Evolutionary conservation across 2,113 vertebrate genomes (phyloP).

Genomic region (Acinonyx jubatus): DNA sequence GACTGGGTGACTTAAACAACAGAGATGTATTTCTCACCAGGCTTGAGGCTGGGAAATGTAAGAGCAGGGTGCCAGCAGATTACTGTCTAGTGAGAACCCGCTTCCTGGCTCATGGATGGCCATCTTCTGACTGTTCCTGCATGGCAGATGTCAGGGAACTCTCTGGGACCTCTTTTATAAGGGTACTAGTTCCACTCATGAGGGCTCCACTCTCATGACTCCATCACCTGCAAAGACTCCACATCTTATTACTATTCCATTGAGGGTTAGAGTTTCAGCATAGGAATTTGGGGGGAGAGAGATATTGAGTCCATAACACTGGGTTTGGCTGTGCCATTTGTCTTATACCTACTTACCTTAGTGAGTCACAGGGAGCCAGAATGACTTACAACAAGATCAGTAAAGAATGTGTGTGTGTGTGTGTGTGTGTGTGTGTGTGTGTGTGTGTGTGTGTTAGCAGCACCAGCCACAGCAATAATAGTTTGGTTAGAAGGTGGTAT

Average conservation of each 20-base stretch:
- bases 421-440: neutral
- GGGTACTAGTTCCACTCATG: neutral
- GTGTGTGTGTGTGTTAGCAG: neutral
- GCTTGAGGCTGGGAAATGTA: neutral
- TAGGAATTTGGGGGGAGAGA: neutral
- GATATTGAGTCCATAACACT: neutral
- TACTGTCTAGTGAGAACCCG: neutral
- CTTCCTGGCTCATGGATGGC: neutral
- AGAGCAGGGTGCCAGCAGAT: neutral
- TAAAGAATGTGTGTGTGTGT: neutral
- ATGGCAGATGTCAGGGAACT: neutral
- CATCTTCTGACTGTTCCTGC: neutral
- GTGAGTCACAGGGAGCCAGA: neutral
- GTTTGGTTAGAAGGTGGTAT: neutral
- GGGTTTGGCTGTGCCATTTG: rapidly evolving
- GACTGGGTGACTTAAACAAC: neutral
- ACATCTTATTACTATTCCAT: neutral
- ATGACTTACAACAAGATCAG: neutral
- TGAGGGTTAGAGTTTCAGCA: neutral
- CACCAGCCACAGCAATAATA: neutral
- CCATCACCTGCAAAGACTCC: neutral
- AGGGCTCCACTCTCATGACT: neutral
- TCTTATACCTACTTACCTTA: neutral
- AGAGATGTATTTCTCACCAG: neutral
- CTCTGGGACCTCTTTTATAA: neutral